A percentile compares a stretch with the other conserved stretches of the same genome.
These are phyloP conservation scores for Dascillus cervinus DNA, from an alignment of 2,888 invertebrate species.

Conservation along the genomic window DNA sequence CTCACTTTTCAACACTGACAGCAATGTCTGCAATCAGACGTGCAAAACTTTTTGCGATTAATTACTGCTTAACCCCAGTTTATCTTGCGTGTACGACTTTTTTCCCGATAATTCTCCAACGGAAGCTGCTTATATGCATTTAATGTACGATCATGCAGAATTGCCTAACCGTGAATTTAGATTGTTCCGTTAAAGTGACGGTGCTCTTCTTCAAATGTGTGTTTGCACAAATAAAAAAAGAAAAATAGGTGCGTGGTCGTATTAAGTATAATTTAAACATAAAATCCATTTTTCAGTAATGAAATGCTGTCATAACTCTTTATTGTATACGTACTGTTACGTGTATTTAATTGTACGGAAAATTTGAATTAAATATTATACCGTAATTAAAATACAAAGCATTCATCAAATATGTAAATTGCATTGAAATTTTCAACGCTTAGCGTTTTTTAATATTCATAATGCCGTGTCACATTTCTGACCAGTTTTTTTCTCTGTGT, in stretches of 20 bases:
- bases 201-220: too few relatives aligned
- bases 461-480: constrained; percentile 31
- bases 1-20: constrained; percentile 26
- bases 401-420: constrained; percentile 44
- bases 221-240: constrained; percentile 7
- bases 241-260: constrained; percentile 20
- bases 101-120: too few relatives aligned
- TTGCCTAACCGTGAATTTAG: too few relatives aligned
- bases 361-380: constrained; percentile 45
- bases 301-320: constrained; percentile 37
- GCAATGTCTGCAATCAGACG: constrained; percentile 11
- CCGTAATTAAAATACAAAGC: constrained; percentile 45
- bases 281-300: constrained; percentile 34
- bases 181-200: too few relatives aligned
- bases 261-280: constrained; percentile 26
- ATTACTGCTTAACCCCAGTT: too few relatives aligned
- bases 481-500: constrained; percentile 27
- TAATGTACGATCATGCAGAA: too few relatives aligned
- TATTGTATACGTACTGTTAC: constrained; percentile 35
- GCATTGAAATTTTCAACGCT: constrained; percentile 42
- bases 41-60: too few relatives aligned
- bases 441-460: constrained; percentile 43
- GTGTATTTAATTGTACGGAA: constrained; percentile 43
- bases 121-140: too few relatives aligned
- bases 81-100: too few relatives aligned